phyloP scores from a whole-genome alignment of 2,888 invertebrate species.

The Fragum fragum region DNA sequence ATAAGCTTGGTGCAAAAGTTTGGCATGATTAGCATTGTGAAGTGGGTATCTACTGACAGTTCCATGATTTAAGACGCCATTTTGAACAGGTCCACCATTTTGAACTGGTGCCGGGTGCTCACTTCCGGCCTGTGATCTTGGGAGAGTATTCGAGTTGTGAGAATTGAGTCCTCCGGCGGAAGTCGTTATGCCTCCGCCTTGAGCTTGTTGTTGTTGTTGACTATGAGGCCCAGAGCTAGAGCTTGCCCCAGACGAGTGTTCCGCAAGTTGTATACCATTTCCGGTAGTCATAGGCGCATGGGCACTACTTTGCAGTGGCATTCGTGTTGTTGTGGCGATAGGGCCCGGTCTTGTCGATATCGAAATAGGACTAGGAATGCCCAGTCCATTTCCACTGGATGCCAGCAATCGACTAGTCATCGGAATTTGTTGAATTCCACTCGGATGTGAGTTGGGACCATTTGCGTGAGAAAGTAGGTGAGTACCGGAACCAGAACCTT shows the following conservation, averaged over 20 bases:
- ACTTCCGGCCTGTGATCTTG: constrained; percentile 45
- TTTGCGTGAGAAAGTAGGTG: constrained; percentile 40
- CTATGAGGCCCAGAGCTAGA: constrained; percentile 25
- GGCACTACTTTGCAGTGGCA: constrained; percentile 58
- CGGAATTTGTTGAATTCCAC: constrained; percentile 57
- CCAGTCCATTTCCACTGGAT: constrained; percentile 39
- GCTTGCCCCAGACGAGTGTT: constrained; percentile 36
- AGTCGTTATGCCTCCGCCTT: constrained; percentile 66
- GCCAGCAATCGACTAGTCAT: constrained; percentile 59
- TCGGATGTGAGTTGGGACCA: constrained; percentile 18
- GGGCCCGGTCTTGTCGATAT: constrained; percentile 20
- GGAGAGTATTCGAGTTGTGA: constrained; percentile 54
- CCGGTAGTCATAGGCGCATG: constrained; percentile 42
- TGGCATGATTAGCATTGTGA: constrained; percentile 71
- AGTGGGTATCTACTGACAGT: constrained; percentile 59
- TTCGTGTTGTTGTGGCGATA: constrained; percentile 51
- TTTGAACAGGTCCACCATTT: constrained; percentile 68
- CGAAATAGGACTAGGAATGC: constrained; percentile 27
- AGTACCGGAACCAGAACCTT: constrained; percentile 62
- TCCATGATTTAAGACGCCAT: constrained; percentile 53
- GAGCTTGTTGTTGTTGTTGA: constrained; percentile 34
- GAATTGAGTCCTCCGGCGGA: constrained; percentile 66
- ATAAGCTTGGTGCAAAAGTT: constrained; percentile 72
- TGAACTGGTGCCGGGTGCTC: constrained; percentile 64
- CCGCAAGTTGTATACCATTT: constrained; percentile 38